These are phyloP conservation scores for Perca fluviatilis DNA, from an alignment of 2,113 vertebrate genomes.

Conservation along the genomic window DNA sequence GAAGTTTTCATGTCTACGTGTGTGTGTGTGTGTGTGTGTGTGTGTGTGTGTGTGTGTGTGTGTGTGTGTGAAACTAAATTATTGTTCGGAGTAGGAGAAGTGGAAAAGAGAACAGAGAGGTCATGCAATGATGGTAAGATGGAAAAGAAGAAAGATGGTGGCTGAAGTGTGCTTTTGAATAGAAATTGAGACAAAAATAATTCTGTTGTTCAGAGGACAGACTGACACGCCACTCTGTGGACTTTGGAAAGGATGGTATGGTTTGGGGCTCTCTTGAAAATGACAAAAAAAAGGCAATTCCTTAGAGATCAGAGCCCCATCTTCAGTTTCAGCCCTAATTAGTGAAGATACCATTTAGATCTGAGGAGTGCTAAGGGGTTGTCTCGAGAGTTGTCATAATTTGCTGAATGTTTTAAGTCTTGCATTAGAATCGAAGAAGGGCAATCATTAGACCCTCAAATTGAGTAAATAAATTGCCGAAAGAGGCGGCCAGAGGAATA, in stretches of 20 bases:
- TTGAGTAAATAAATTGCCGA: too few relatives aligned
- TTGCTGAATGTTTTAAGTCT: not conserved
- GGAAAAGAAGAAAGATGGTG: not conserved
- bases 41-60: not conserved
- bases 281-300: slow-evolving; percentile 9
- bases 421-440: not conserved
- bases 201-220: not conserved
- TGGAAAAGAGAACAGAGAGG: slow-evolving; percentile 16
- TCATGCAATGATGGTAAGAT: slow-evolving; percentile 3
- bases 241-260: slow-evolving; percentile 29
- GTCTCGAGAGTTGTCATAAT: not conserved
- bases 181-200: not conserved
- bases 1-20: slow-evolving; percentile 3
- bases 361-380: not conserved
- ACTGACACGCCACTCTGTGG: slow-evolving; percentile 13
- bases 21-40: not conserved
- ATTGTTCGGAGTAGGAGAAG: not conserved
- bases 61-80: not conserved
- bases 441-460: not conserved
- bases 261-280: slow-evolving; percentile 31
- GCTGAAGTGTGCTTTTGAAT: slow-evolving; percentile 6
- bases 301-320: not conserved
- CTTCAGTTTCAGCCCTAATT: not conserved
- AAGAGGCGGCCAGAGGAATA: too few relatives aligned
- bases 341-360: not conserved